A percentile compares a stretch with the other conserved stretches of the same genome.
Conservation (phyloP, 2,797 vertebrate species). For the Picus viridis region DNA sequence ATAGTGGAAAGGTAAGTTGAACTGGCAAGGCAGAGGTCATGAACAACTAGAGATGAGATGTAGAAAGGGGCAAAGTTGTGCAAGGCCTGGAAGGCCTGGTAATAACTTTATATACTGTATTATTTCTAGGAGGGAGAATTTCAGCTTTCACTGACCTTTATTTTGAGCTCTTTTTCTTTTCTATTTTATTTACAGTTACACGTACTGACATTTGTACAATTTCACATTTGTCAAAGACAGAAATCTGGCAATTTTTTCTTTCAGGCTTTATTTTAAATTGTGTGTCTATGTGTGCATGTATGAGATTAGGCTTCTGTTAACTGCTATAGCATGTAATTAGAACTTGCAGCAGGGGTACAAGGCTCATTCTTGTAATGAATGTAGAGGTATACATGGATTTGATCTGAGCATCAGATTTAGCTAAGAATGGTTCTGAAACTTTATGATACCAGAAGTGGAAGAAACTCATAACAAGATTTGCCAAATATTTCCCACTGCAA, state of each 20-base stretch:
- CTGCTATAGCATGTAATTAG: not conserved
- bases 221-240: slow-evolving; percentile 60
- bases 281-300: not conserved
- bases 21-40: slow-evolving; percentile 35
- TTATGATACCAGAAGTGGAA: not conserved
- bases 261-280: slow-evolving; percentile 40
- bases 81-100: slow-evolving; percentile 36
- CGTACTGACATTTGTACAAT: slow-evolving; percentile 70
- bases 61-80: slow-evolving; percentile 1
- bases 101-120: slow-evolving; percentile 64
- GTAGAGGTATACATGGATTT: rapidly evolving
- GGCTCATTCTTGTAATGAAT: not conserved
- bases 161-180: slow-evolving; percentile 53
- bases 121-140: slow-evolving; percentile 57
- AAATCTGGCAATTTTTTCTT: slow-evolving; percentile 58
- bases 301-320: not conserved
- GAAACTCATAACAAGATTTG: not conserved
- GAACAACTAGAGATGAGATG: slow-evolving; percentile 36
- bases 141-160: slow-evolving; percentile 72
- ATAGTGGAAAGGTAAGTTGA: slow-evolving; percentile 27
- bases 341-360: not conserved
- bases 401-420: not conserved
- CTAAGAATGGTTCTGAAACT: not conserved
- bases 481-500: not conserved
- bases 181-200: slow-evolving; percentile 66